Evolutionary conservation across 2,888 invertebrate species (phyloP).

Genomic region (Leucoptera coffeella): DNA sequence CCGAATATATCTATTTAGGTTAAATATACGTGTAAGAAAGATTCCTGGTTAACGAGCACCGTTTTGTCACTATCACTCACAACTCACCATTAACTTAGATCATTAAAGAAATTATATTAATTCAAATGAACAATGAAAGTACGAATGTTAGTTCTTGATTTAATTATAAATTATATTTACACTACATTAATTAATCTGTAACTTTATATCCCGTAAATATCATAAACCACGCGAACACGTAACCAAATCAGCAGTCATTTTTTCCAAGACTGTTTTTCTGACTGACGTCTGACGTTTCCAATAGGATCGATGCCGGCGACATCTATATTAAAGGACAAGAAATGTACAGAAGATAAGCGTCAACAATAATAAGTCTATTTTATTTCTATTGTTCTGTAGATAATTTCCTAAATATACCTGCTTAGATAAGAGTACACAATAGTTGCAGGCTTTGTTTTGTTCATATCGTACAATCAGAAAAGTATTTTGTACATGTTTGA

Average conservation of each 20-base stretch:
- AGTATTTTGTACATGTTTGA: conserved; percentile 1
- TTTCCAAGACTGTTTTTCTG: conserved; percentile 48
- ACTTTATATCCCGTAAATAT: conserved; percentile 48
- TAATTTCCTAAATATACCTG: too few relatives aligned
- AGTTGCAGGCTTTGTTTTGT: too few relatives aligned
- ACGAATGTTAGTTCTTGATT: conserved; percentile 17
- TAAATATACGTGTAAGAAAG: too few relatives aligned
- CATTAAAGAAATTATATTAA: too few relatives aligned
- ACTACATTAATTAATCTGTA: conserved; percentile 32
- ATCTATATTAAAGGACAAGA: too few relatives aligned
- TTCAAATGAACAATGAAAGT: too few relatives aligned
- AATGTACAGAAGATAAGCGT: too few relatives aligned
- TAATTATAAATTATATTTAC: conserved; percentile 18
- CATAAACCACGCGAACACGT: conserved; percentile 51
- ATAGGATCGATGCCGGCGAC: too few relatives aligned
- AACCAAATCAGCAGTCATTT: conserved; percentile 51
- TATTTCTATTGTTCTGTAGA: too few relatives aligned
- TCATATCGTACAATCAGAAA: conserved; percentile 1
- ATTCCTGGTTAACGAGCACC: conserved; percentile 25
- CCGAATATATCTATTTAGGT: too few relatives aligned
- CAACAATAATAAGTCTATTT: too few relatives aligned
- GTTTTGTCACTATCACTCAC: conserved; percentile 21
- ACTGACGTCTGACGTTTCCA: conserved; percentile 10
- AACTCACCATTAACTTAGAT: conserved; percentile 41
- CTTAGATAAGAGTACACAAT: too few relatives aligned